Percentiles rank a stretch among this genome's conserved stretches.
phyloP scores from a whole-genome alignment of 2,888 invertebrate genomes.

The Dioctria linearis region DNA sequence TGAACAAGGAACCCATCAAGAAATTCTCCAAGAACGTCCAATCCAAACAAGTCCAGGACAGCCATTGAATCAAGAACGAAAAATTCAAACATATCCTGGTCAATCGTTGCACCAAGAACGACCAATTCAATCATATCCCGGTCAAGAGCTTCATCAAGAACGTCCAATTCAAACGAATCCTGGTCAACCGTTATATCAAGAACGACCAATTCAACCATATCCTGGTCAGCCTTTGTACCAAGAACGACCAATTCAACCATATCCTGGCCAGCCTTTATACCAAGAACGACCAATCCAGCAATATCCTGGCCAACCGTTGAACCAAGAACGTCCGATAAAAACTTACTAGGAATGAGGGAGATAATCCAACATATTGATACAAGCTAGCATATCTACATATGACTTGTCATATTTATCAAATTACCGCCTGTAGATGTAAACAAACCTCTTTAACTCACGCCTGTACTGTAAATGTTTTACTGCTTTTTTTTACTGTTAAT shows the following conservation, averaged over 20 bases:
- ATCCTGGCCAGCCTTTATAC: not conserved
- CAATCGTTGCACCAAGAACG: not conserved
- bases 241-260: not conserved
- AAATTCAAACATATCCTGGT: conserved; percentile 5
- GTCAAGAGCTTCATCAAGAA: not conserved
- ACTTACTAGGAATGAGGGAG: not conserved
- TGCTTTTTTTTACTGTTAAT: conserved; percentile 5
- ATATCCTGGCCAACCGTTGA: not conserved
- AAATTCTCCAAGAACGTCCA: not conserved
- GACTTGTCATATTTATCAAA: too few species aligned
- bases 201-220: not conserved
- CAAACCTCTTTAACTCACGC: not conserved
- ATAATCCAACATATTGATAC: too few species aligned
- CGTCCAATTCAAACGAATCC: not conserved
- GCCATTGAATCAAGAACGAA: not conserved
- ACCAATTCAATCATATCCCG: not conserved
- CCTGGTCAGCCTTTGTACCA: not conserved
- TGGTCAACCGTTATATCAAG: not conserved
- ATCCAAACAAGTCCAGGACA: not conserved
- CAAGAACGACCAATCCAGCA: not conserved
- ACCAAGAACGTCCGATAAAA: conserved; percentile 24
- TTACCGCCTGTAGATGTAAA: not conserved
- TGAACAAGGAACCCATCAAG: not conserved
- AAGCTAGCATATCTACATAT: too few species aligned
- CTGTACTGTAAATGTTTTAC: not conserved